Evolutionary conservation across 2,113 vertebrate species (phyloP), one percentile per base, ranked within the genome.

Genomic region (Cyanocitta stelleri): DNA sequence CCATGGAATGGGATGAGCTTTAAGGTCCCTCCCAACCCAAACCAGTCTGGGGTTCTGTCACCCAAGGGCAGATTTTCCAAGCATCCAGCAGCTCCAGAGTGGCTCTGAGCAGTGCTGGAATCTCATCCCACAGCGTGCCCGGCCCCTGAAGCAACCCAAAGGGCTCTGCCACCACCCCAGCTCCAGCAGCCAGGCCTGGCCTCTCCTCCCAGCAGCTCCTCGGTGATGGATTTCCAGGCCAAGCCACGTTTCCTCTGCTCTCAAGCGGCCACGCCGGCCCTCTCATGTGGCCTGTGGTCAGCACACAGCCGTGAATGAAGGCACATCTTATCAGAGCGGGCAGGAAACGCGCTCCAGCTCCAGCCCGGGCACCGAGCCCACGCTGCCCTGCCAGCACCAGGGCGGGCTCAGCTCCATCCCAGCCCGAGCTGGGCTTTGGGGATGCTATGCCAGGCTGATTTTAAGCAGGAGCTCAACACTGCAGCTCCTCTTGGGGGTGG

Each of bases 231-330:
- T n/a, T 27, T 8, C 85, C 55, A 35, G 4, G 6, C 39, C 82
- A 80, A 80, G 75, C 37, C 30, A n/a, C 24, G 1, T 39, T 97
- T 96, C 95, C 90, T 94, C 54, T 90, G 76, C 85, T 68, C 87
- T 62, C 62, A 35, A 90, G 89, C 7, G 73, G 48, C 85, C 68
- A 51, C 1, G 17, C 84, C 32, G 23, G 63, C 64, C 66, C 90
- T 94, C 58, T 83, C 2, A 46, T 84, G 95, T 86, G 93, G 88
- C 87, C 68, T 30, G 86, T 2, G 55, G 43, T 96, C 95, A 94
- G 33, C 76, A 6, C 24, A 3, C 92, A 83, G 81, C 52, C 4
- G 32, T 94, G 87, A 96, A 93, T 95, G 96, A 59, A 49, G 49
- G 33, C 80, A 15, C 72, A 16, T 5, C 86, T 86, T 89, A 92